These are phyloP conservation scores for Cephonodes hylas DNA, from an alignment of 2,888 invertebrate species.

Conservation along the genomic window DNA sequence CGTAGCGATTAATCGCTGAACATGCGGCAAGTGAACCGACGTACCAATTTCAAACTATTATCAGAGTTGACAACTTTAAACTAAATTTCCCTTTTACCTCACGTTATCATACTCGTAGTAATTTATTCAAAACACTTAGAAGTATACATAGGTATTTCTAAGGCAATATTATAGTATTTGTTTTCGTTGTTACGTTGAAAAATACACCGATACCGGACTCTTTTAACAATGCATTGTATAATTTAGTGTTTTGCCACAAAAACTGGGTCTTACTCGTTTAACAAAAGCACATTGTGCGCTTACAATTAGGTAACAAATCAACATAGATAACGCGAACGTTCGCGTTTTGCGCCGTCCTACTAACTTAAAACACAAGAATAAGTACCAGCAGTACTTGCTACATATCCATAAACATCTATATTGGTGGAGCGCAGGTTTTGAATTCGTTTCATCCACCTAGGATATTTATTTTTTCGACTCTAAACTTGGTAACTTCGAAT, in stretches of 20 bases:
- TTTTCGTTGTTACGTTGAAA: conserved; percentile 42
- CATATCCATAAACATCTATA: too few species aligned
- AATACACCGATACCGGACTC: conserved; percentile 49
- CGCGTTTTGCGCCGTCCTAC: not conserved
- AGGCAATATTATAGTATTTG: conserved; percentile 19
- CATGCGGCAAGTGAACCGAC: not conserved
- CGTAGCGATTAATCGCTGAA: not conserved
- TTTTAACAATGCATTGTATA: conserved; percentile 60
- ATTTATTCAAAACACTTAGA: too few species aligned
- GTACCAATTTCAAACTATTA: not conserved
- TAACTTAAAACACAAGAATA: not conserved
- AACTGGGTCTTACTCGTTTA: conserved; percentile 69
- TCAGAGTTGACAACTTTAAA: not conserved
- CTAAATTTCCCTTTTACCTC: too few species aligned
- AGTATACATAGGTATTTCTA: not conserved
- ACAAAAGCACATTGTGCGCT: conserved; percentile 78
- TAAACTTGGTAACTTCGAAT: too few species aligned
- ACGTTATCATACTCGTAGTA: too few species aligned
- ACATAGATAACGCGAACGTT: conserved; percentile 61
- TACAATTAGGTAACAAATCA: conserved; percentile 73
- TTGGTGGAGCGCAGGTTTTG: too few species aligned
- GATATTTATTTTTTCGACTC: too few species aligned
- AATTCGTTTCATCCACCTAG: too few species aligned
- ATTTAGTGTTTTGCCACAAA: conserved; percentile 67
- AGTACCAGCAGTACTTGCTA: not conserved